Conservation (phyloP, 2,888 invertebrate genomes). For the Ophion ventricosus region DNA sequence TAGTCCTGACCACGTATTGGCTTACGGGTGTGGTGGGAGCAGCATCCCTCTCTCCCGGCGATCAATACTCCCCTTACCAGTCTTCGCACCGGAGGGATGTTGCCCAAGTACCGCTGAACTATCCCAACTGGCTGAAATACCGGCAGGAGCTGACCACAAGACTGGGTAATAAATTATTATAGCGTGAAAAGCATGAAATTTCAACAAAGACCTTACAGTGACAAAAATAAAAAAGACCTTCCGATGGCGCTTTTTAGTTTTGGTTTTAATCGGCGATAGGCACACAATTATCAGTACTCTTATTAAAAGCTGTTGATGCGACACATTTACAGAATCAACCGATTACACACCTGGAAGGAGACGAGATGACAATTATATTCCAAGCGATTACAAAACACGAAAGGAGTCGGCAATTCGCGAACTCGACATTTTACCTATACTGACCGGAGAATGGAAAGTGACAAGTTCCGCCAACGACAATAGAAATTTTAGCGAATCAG, state of each 20-base stretch:
- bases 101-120: slow-evolving; percentile 73
- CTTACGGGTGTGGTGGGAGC: slow-evolving; percentile 76
- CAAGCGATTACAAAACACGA: slow-evolving; percentile 15
- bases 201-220: neutral
- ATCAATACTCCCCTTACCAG: slow-evolving; percentile 80
- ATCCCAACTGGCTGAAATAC: slow-evolving; percentile 70
- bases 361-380: slow-evolving; percentile 37
- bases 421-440: slow-evolving; percentile 16
- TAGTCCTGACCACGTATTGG: slow-evolving; percentile 78
- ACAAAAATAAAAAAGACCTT: neutral
- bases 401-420: slow-evolving; percentile 44
- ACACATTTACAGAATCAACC: slow-evolving; percentile 62
- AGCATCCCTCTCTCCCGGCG: slow-evolving; percentile 74
- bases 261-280: neutral
- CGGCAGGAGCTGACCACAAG: slow-evolving; percentile 50
- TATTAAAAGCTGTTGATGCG: slow-evolving; percentile 3
- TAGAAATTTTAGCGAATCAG: slow-evolving; percentile 20
- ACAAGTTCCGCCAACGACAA: neutral
- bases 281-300: too few species aligned
- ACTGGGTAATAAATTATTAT: slow-evolving; percentile 51
- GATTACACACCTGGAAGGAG: slow-evolving; percentile 31
- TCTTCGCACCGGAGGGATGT: slow-evolving; percentile 73
- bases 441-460: slow-evolving; percentile 34
- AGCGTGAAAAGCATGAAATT: neutral
- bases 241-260: neutral